These are phyloP conservation scores for Neotoma lepida DNA, from an alignment of 2,113 vertebrate species.

Conservation along the genomic window DNA sequence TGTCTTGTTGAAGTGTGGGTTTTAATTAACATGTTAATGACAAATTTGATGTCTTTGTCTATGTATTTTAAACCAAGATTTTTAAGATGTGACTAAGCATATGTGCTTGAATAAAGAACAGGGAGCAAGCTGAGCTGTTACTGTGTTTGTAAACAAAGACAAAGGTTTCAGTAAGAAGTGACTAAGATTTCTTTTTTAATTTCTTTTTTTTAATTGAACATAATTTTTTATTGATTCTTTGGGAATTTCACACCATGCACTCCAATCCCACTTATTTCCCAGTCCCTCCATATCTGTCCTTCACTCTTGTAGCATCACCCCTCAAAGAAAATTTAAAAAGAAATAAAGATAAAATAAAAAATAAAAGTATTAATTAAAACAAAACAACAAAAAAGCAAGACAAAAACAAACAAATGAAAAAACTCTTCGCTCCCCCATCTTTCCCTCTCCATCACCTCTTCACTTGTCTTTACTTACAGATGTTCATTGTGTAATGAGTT, in stretches of 20 bases:
- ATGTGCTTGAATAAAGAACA: conserved; percentile 76
- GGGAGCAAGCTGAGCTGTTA: conserved; percentile 79
- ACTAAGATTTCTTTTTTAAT: background rate
- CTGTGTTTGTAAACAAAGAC: conserved; percentile 85
- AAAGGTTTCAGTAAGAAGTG: conserved; percentile 81
- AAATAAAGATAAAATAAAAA: background rate
- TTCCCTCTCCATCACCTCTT: background rate
- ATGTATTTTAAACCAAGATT: conserved; percentile 72
- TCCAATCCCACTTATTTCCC: background rate
- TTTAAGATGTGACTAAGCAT: conserved; percentile 79
- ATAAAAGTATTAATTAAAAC: too few species aligned
- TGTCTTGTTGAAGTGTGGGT: background rate
- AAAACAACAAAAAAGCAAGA: too few species aligned
- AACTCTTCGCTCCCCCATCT: too few species aligned
- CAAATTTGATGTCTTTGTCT: conserved; percentile 59
- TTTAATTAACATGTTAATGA: conserved; percentile 44
- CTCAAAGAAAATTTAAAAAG: background rate
- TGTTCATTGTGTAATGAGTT: too few species aligned
- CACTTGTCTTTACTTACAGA: too few species aligned
- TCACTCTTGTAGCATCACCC: background rate
- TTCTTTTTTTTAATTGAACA: background rate
- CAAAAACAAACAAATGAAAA: too few species aligned
- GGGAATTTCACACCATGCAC: background rate
- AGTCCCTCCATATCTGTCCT: background rate
- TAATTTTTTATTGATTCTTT: background rate